Base-by-base conservation (phyloP, 2,888 invertebrate genomes). In the Sesia bembeciformis region DNA sequence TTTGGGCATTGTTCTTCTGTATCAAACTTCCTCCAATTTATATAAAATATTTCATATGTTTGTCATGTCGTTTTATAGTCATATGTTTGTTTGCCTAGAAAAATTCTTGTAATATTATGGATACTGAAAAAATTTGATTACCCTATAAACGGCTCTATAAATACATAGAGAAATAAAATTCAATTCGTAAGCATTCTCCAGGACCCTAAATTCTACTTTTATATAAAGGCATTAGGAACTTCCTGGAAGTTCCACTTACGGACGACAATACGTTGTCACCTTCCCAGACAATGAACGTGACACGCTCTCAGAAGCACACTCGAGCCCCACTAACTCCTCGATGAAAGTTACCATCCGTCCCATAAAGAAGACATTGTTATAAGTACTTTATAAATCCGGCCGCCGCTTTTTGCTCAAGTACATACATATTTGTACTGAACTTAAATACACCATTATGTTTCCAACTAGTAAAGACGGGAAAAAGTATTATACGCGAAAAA, bases 261-360 rank as follows among this genome's bases (percentile, higher is more conserved):
- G 59, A 62, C 63, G 66, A 80, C 78, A 78, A 80, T 79, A 72
- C 73, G 64, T 72, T 72, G 74, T 70, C 75, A 51, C 54, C 55
- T 40, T 23, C 67, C 68, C 60, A 63, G 59, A 68, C 70, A 68
- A 66, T 64, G 61, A n/a, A 60, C 53, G 56, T 51, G 65, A 62
- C 67, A 66, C 66, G 65, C 70, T 67, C 68, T 63, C 58, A 60
- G 58, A 62, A 61, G 62, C 65, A 60, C 58, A 64, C 63, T 64
- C 62, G 62, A 61, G 58, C 62, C 62, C 23, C 60, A 59, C 63
- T 62, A 54, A 57, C 61, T 60, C 64, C 62, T 64, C 65, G 65
- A 72, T 68, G 62, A 54, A 58, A 62, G 60, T 66, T 67, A 60
- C 65, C 62, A 60, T 65, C 63, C 66, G 61, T 65, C 60, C 60